A percentile compares a stretch with the other conserved stretches of the same genome.
These are phyloP conservation scores for Spodoptera litura DNA, from an alignment of 1,140 invertebrate species.

Conservation along the genomic window DNA sequence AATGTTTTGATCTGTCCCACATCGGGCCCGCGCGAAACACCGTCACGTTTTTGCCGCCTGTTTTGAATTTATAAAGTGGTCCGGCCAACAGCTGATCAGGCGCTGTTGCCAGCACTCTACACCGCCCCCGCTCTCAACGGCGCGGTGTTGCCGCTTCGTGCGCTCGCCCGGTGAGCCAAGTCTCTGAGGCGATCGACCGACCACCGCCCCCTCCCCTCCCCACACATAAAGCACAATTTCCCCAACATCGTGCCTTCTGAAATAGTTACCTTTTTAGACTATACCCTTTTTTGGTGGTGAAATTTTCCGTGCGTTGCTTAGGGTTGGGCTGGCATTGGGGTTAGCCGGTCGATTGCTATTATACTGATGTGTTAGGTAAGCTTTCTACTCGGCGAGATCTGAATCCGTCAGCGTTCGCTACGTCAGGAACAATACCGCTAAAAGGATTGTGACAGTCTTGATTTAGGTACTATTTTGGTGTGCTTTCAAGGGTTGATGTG, in stretches of 20 bases:
- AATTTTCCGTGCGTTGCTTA: slow-evolving; percentile 33
- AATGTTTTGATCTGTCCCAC: slow-evolving; percentile 51
- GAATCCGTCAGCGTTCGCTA: slow-evolving; percentile 15
- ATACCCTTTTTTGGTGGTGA: slow-evolving; percentile 46
- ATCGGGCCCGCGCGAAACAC: slow-evolving; percentile 40
- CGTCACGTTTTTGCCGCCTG: slow-evolving; percentile 59
- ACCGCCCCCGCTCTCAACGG: slow-evolving; percentile 47
- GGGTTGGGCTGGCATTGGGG: slow-evolving; percentile 44
- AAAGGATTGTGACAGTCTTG: slow-evolving; percentile 36
- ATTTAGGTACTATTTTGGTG: slow-evolving; percentile 25
- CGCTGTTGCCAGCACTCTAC: slow-evolving; percentile 53
- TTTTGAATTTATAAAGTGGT: slow-evolving; percentile 62
- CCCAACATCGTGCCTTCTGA: slow-evolving; percentile 46
- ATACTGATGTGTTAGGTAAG: neutral
- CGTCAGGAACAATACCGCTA: slow-evolving; percentile 24
- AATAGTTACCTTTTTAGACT: slow-evolving; percentile 50
- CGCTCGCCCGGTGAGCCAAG: slow-evolving; percentile 46
- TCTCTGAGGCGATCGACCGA: slow-evolving; percentile 59
- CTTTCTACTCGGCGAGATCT: slow-evolving; percentile 28
- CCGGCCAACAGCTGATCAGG: slow-evolving; percentile 61
- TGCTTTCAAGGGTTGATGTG: slow-evolving; percentile 29
- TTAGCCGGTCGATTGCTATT: slow-evolving; percentile 46
- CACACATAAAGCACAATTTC: slow-evolving; percentile 50
- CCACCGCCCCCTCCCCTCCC: slow-evolving; percentile 41
- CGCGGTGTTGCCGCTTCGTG: slow-evolving; percentile 57